These are phyloP conservation scores for Grantiella picta DNA, from an alignment of 2,113 vertebrate species.

Conservation along the genomic window DNA sequence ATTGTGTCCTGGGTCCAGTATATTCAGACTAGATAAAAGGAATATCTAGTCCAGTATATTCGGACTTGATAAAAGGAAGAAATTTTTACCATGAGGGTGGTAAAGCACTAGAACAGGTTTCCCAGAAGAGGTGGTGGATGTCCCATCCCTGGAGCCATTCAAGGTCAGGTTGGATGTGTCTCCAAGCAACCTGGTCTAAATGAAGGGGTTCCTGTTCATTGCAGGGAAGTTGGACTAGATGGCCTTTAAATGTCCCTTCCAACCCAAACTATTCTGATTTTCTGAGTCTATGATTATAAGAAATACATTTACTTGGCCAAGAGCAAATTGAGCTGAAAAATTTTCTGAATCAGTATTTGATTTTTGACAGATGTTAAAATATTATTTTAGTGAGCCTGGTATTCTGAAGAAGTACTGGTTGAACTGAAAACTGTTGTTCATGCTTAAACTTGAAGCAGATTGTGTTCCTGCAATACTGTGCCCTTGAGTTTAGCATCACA, in stretches of 20 bases:
- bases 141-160: not conserved
- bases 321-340: not conserved
- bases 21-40: not conserved
- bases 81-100: not conserved
- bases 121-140: not conserved
- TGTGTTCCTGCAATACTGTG: not conserved
- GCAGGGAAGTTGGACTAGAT: not conserved
- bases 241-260: not conserved
- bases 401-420: not conserved
- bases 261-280: not conserved
- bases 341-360: not conserved
- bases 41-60: not conserved
- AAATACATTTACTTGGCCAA: not conserved
- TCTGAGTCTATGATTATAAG: not conserved
- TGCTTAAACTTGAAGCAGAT: not conserved
- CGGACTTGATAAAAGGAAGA: not conserved
- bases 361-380: conserved; percentile 10
- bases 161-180: not conserved
- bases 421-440: not conserved
- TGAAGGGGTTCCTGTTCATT: not conserved
- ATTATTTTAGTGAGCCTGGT: not conserved
- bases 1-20: not conserved
- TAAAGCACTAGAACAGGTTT: not conserved
- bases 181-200: not conserved
- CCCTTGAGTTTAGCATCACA: not conserved